Percentiles rank a stretch among this genome's conserved stretches.
Evolutionary conservation across 2,888 invertebrate genomes (phyloP).

Genomic region (Ochropleura leucogaster): DNA sequence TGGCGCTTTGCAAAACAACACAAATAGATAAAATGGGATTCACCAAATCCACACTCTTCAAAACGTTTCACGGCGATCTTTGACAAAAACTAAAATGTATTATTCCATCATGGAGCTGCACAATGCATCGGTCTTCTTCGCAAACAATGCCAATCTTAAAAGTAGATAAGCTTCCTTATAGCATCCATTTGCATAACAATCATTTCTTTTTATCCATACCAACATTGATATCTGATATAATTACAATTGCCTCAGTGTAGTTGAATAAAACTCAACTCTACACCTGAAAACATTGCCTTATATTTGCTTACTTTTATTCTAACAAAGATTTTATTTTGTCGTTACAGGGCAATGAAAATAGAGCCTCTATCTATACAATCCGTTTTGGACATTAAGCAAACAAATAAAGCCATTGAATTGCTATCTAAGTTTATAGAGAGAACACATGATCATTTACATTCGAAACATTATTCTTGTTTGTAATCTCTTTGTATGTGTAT

Average conservation of each 20-base stretch:
- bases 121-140: not conserved
- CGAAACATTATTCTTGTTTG: constrained; percentile 11
- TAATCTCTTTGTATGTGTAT: constrained; percentile 14
- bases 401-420: constrained; percentile 11
- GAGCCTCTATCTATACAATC: constrained; percentile 19
- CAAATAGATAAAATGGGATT: constrained; percentile 1
- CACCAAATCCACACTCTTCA: not conserved
- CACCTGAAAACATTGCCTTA: constrained; percentile 14
- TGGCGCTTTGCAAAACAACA: not conserved
- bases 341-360: constrained; percentile 3
- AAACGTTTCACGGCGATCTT: not conserved
- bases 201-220: constrained; percentile 14
- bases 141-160: constrained; percentile 17
- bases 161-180: constrained; percentile 28
- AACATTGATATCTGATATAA: constrained; percentile 15
- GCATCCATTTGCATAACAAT: constrained; percentile 27
- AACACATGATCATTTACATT: constrained; percentile 6
- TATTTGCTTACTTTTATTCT: constrained; percentile 4
- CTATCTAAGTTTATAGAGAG: constrained; percentile 1
- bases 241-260: constrained; percentile 11
- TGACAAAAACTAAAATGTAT: not conserved
- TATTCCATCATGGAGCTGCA: not conserved
- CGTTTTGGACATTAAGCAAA: not conserved
- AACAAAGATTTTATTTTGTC: not conserved
- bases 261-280: constrained; percentile 43